Percentiles rank a stretch among this genome's conserved stretches.
These are phyloP conservation scores for Whitmania pigra DNA, from an alignment of 1,140 invertebrate species.

Conservation along the genomic window DNA sequence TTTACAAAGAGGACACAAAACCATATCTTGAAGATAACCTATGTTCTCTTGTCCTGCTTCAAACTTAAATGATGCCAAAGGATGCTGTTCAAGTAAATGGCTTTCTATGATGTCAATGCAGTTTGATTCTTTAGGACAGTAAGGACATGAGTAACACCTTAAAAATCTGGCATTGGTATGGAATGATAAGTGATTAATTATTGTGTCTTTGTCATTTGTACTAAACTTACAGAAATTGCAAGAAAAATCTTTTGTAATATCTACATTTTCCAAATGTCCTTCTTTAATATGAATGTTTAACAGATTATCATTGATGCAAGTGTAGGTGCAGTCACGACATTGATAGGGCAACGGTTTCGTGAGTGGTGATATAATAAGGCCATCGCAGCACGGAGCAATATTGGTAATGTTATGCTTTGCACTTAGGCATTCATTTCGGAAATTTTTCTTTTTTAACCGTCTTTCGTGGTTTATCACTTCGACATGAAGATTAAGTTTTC, in stretches of 20 bases:
- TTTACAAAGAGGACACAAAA: conserved; percentile 18
- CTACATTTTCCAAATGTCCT: conserved; percentile 6
- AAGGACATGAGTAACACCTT: conserved; percentile 11
- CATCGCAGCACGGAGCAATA: not conserved
- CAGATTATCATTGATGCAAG: not conserved
- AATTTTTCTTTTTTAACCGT: not conserved
- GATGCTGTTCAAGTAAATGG: conserved; percentile 7
- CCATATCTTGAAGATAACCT: conserved; percentile 12
- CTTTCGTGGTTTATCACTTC: conserved; percentile 13
- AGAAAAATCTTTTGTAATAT: not conserved
- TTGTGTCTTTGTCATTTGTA: conserved; percentile 16
- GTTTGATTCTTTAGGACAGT: conserved; percentile 13
- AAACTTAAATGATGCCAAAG: conserved; percentile 15
- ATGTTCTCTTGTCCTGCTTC: conserved; percentile 16
- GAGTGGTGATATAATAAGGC: not conserved
- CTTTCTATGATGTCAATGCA: conserved; percentile 15
- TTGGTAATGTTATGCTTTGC: not conserved
- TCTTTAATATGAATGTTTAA: conserved; percentile 11
- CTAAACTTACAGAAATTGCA: conserved; percentile 11
- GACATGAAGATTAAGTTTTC: conserved; percentile 5
- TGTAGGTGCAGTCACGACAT: conserved; percentile 9
- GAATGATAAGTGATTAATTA: conserved; percentile 11
- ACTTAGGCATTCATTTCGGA: not conserved
- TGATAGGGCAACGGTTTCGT: not conserved
- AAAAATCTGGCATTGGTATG: not conserved